Base-by-base conservation (phyloP, 2,888 invertebrate genomes). In the Serrognathus titanus region DNA sequence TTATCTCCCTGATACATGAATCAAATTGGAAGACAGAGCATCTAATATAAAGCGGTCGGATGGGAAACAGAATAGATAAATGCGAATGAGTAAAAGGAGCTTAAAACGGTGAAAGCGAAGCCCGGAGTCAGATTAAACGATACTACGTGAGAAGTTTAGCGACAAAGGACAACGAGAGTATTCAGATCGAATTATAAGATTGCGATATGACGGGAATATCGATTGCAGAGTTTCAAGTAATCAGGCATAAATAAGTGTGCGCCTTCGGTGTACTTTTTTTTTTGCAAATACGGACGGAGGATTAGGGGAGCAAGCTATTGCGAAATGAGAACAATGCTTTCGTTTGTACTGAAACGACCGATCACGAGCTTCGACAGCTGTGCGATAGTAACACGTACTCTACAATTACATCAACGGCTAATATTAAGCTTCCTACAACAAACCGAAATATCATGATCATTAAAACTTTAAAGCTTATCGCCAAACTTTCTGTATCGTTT, bases 401-500 rank as follows among this genome's bases (percentile, higher is more conserved):
- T 51, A 61, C 55, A 55, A 60, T 57, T 64, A 55, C 61, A 64
- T 65, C 58, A 59, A 61, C 62, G 63, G 62, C 63, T 61, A 62
- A 60, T 63, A 63, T 62, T 65, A 63, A 64, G 58, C 59, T 55
- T 55, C 48, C 54, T 57, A 50, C 38, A 51, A 47, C 57, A 56
- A 46, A 60, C 61, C 64, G 59, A 50, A 55, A 56, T 62, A 62
- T 62, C 58, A 53, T 46, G 51, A 51, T 55, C 55, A 55, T 57
- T 57, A 60, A 57, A 57, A 53, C 55, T 55, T 49, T 49, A 53
- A 51, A 41, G 53, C 59, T 59, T 56, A 57, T 51, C 51, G 57
- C 45, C 51, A 57, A 46, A 47, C 47, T 52, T 43, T 56, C 56
- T 40, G 24, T 31, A 6, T 31, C 7, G 7, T 31, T 31, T 31